Evolutionary conservation across 1,140 invertebrate genomes (phyloP).

Genomic region (Cydia pomonella): DNA sequence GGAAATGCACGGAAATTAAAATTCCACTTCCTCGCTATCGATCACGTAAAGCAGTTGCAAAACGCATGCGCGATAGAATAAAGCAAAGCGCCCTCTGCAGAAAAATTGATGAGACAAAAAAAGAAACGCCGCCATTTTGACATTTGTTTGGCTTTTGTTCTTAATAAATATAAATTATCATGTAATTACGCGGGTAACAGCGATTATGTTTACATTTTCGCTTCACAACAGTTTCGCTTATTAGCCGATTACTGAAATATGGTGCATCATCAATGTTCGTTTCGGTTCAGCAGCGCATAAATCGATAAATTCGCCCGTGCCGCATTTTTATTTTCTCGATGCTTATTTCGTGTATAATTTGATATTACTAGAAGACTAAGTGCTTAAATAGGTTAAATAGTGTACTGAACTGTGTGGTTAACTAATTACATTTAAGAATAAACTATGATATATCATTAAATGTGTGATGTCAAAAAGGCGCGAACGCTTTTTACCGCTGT

Average conservation of each 20-base stretch:
- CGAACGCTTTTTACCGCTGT: conserved; percentile 58
- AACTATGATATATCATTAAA: conserved; percentile 45
- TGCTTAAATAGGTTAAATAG: conserved; percentile 39
- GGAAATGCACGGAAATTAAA: conserved; percentile 33
- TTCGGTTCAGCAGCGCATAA: conserved; percentile 59
- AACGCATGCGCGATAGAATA: conserved; percentile 59
- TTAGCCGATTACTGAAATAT: conserved; percentile 46
- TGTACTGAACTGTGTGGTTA: conserved; percentile 40
- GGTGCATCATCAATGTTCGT: conserved; percentile 51
- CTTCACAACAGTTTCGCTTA: conserved; percentile 45
- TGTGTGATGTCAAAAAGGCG: conserved; percentile 67
- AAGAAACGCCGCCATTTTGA: conserved; percentile 77
- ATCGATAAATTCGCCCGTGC: conserved; percentile 71
- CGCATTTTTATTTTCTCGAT: conserved; percentile 72
- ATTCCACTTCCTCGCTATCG: conserved; percentile 44
- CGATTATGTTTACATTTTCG: conserved; percentile 47
- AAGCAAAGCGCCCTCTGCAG: conserved; percentile 60
- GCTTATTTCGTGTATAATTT: conserved; percentile 43
- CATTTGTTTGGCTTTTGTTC: conserved; percentile 79
- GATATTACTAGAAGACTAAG: conserved; percentile 45
- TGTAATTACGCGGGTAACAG: conserved; percentile 58
- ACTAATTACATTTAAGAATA: not conserved
- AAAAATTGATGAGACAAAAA: conserved; percentile 43
- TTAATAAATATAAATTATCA: conserved; percentile 59
- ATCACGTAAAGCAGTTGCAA: conserved; percentile 47